These are phyloP conservation scores for Neoaliturus tenellus DNA, from an alignment of 2,888 invertebrate genomes.

Conservation along the genomic window DNA sequence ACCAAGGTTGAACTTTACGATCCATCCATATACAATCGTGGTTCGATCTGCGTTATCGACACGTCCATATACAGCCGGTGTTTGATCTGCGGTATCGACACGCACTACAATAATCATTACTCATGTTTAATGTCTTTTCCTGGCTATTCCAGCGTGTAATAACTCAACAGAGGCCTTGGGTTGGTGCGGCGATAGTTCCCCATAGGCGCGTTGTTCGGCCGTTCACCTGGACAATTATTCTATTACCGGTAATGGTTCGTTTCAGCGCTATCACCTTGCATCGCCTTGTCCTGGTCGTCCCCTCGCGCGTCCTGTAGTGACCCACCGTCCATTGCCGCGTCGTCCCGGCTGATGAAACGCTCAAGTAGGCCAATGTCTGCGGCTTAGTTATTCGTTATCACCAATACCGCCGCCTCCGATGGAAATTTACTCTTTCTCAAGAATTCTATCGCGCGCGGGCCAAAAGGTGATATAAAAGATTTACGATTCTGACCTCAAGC, in stretches of 20 bases:
- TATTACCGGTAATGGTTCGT: neutral
- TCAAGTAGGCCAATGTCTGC: constrained; percentile 46
- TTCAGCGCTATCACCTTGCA: neutral
- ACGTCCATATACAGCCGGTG: too few relatives aligned
- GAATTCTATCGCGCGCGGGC: neutral
- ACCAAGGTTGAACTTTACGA: too few relatives aligned
- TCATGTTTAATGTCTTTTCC: too few relatives aligned
- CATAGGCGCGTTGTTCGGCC: neutral
- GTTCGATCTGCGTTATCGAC: too few relatives aligned
- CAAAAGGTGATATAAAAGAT: neutral
- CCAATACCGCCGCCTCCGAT: neutral
- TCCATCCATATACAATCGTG: too few relatives aligned
- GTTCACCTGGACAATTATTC: neutral
- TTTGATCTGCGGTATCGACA: too few relatives aligned
- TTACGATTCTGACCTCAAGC: neutral
- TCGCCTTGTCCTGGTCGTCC: neutral
- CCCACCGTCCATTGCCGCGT: neutral
- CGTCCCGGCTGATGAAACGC: neutral
- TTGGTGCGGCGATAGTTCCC: too few relatives aligned
- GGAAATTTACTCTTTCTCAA: constrained; percentile 33
- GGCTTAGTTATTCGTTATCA: constrained; percentile 21
- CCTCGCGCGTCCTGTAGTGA: neutral
- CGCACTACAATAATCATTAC: too few relatives aligned
- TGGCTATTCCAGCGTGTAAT: too few relatives aligned
- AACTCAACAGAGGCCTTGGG: too few relatives aligned